These are phyloP conservation scores for Symphodus melops DNA, from an alignment of 2,113 vertebrate genomes.

Conservation along the genomic window DNA sequence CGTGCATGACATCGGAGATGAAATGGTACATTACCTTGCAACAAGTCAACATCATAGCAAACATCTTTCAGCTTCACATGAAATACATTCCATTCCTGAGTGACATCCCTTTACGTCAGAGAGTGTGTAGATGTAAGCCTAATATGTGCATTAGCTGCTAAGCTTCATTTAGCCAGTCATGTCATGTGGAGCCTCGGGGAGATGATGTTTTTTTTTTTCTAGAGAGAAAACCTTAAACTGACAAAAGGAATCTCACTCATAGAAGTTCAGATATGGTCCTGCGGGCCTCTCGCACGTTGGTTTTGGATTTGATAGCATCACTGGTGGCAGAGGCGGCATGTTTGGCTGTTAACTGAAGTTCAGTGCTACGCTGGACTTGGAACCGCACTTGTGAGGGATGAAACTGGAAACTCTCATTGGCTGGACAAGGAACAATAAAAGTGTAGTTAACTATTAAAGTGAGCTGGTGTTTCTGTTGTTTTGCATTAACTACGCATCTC, in stretches of 20 bases:
- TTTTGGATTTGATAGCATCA: conserved; percentile 49
- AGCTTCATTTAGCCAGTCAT: conserved; percentile 51
- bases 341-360: conserved; percentile 51
- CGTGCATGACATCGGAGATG: conserved; percentile 86
- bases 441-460: conserved; percentile 76
- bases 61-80: conserved; percentile 70
- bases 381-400: conserved; percentile 66
- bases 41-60: conserved; percentile 73
- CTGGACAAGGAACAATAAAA: conserved; percentile 80
- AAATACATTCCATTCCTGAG: conserved; percentile 79
- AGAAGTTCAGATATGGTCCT: conserved; percentile 37
- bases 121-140: conserved; percentile 56
- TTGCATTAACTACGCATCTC: not conserved
- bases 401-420: conserved; percentile 71
- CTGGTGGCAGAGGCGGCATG: conserved; percentile 48
- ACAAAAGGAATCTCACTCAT: conserved; percentile 65
- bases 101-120: conserved; percentile 82
- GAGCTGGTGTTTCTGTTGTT: conserved; percentile 20
- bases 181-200: conserved; percentile 20
- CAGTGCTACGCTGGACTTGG: conserved; percentile 53
- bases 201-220: conserved; percentile 12
- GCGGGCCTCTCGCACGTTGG: conserved; percentile 18
- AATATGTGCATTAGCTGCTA: conserved; percentile 61
- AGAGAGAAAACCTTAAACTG: conserved; percentile 40
- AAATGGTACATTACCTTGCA: conserved; percentile 77